Evolutionary conservation across 1,140 invertebrate genomes (phyloP), one percentile per base, ranked within the genome.

Genomic region (Caenorhabditis inopinata): DNA sequence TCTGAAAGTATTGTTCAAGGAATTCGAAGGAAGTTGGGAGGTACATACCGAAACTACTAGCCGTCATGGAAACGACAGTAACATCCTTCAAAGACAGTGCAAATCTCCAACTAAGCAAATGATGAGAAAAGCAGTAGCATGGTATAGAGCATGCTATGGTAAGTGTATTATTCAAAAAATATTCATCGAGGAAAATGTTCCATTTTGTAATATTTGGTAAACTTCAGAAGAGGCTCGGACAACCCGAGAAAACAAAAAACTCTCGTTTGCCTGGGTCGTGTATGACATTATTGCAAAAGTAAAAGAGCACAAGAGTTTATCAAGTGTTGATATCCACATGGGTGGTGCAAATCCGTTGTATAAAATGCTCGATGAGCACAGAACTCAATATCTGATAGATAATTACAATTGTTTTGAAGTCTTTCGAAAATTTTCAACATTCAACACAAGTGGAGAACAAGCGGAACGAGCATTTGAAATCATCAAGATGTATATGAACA

Each of bases 71-170:
- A 21, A 11, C 21, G 77, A 79, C n/a, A 46, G 23, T 11, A 79
- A 79, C 53, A 49, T 79, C n/a, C 49, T 49, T 14, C 49, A 79
- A 23, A 38, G 58, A 27, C 38, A 47, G 9, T 45, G 47, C 21
- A 23, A 23, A 18, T 12, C 47, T 25, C 77, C 77, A 6, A 45
- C 77, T 0, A 6, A 42, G 18, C 16, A 53, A 1, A 81, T 83
- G 78, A 82, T 73, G 73, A 53, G 46, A 38, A 76, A 76, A 46
- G 78, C 78, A 4, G 51, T 53, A 21, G 80, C 81, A 18, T 83
- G 74, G 73, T 81, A 83, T 46, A 35, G 51, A 35, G 80, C 75
- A 12, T 83, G 81, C 38, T 83, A 83, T 73, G 77, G 76, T 78
- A 6, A 29, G 51, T 9, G 9, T 11, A 32, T 32, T 4, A n/a